Evolutionary conservation across 2,113 vertebrate genomes (phyloP), one percentile per base, ranked within the genome.

Genomic region (Pardalotus punctatus): DNA sequence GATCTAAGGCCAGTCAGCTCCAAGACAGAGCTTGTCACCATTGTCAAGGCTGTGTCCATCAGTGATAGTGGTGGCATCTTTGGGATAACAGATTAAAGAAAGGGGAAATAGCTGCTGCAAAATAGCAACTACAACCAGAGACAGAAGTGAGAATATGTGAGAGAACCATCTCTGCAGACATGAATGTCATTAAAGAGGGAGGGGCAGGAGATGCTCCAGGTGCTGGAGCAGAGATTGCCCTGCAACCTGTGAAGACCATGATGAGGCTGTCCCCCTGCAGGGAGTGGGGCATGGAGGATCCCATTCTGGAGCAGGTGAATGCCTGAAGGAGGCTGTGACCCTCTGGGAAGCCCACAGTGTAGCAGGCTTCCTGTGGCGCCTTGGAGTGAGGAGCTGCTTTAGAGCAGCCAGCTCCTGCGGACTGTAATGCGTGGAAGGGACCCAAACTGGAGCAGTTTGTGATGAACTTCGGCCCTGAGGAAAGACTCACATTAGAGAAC

Each of bases 1-100:
- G 11, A 60, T 18, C 6, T 15, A 42, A 12, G 3, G 23, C 6
- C 47, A 54, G 16, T 24, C 23, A n/a, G 10, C 17, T 42, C n/a
- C 45, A 29, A 43, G 27, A 48, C 0, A 0, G 11, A n/a, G 7
- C 19, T 45, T 45, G 43, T 45, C 11, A 3, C 23, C 3, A 2
- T 3, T 10, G 31, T 42, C 58, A 38, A 83, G 31, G 27, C n/a
- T 1, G 13, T 53, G 28, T 21, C 28, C 29, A 9, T 33, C 43
- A 71, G 18, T 2, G 13, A 36, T 7, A 7, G 11, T 9, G 29
- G 70, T 35, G 27, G 5, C 11, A 20, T 3, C 43, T 72, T 47
- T 5, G 3, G 23, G 38, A 40, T 29, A 48, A 65, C 21, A 60
- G 11, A 60, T 47, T 35, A 31, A 67, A 74, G 38, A 53, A 60